phyloP scores from a whole-genome alignment of 92 coral and sea anemone genomes.

The Hydrozoanthus gracilis region DNA sequence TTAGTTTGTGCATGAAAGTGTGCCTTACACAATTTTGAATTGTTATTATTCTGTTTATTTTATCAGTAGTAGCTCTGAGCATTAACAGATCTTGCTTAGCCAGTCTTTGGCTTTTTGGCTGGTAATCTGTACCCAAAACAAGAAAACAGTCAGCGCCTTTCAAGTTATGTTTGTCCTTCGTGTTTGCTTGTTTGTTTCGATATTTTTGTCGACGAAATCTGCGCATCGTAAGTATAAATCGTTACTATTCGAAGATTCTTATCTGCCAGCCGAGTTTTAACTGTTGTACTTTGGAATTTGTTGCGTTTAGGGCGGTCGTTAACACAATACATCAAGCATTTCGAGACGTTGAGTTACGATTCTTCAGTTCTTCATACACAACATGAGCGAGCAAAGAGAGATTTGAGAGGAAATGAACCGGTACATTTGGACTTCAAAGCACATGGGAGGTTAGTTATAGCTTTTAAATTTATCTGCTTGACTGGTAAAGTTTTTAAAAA shows the following conservation, averaged over 20 bases:
- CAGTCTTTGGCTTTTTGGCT: neutral
- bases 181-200: neutral
- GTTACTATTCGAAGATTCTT: neutral
- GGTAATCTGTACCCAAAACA: conserved; percentile 2
- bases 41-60: neutral
- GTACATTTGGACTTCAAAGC: conserved; percentile 82
- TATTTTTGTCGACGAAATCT: conserved; percentile 39
- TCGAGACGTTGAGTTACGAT: conserved; percentile 88
- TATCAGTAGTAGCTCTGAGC: neutral
- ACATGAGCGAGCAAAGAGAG: conserved; percentile 86
- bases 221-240: conserved; percentile 7
- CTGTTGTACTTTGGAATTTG: conserved; percentile 1
- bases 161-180: conserved; percentile 34
- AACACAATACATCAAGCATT: conserved; percentile 85
- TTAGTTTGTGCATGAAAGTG: neutral
- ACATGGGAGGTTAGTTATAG: conserved; percentile 72
- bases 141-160: conserved; percentile 31
- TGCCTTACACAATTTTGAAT: conserved; percentile 1
- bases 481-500: neutral
- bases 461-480: neutral
- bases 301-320: conserved; percentile 76
- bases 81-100: neutral
- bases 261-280: neutral
- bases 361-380: conserved; percentile 58
- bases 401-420: conserved; percentile 53